Conservation (phyloP, 2,113 vertebrate genomes). For the Saccopteryx bilineata region DNA sequence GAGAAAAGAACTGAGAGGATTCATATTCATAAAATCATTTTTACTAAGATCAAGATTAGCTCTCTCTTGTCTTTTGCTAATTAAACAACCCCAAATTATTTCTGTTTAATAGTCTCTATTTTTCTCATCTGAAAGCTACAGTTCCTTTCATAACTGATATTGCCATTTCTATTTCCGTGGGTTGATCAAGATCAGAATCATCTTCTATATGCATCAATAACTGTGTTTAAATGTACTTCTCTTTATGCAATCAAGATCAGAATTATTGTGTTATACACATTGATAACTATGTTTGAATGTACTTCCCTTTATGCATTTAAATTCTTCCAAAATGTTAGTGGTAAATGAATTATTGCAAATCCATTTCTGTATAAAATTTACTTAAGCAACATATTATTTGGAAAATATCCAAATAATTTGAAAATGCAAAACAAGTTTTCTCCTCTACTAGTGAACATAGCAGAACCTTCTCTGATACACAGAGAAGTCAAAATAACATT, state of each 20-base stretch:
- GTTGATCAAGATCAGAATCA: neutral
- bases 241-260: neutral
- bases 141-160: neutral
- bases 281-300: neutral
- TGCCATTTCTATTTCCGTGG: neutral
- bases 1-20: neutral
- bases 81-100: neutral
- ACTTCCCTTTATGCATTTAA: conserved; percentile 1
- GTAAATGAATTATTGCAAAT: neutral
- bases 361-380: conserved; percentile 17
- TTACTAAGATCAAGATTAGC: neutral
- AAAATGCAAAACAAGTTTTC: neutral
- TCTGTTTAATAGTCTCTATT: neutral
- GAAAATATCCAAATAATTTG: conserved; percentile 34
- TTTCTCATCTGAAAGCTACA: neutral
- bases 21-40: conserved; percentile 3
- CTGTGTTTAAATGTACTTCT: neutral
- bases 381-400: neutral
- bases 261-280: neutral
- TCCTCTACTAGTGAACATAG: neutral
- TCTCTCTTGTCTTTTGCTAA: conserved; percentile 9
- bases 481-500: neutral
- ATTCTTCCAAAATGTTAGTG: neutral
- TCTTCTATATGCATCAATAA: neutral
- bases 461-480: neutral